phyloP scores from a whole-genome alignment of 2,888 invertebrate species.

The Ennomos quercinarius region DNA sequence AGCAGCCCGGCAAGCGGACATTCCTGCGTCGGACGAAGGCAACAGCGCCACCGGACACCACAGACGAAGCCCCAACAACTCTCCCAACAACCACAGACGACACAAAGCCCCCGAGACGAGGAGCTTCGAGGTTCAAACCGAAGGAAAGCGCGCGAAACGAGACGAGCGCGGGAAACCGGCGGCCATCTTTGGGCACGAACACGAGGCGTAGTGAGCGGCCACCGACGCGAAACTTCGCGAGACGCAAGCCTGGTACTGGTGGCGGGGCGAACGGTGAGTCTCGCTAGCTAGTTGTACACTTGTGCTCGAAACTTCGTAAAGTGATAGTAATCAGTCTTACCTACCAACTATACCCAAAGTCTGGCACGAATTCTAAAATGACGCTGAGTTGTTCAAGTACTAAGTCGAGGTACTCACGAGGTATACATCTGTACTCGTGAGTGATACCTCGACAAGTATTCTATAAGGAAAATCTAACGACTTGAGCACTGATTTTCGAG shows the following conservation, averaged over 20 bases:
- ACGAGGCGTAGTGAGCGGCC: slow-evolving; percentile 71
- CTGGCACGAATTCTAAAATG: no score
- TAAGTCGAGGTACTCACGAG: no score
- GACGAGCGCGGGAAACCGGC: slow-evolving; percentile 50
- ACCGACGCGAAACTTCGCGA: slow-evolving; percentile 67
- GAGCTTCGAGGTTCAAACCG: slow-evolving; percentile 53
- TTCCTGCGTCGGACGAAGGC: slow-evolving; percentile 78
- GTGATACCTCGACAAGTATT: no score
- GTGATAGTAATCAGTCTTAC: no score
- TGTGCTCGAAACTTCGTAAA: slow-evolving; percentile 1
- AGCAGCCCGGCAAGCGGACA: slow-evolving; percentile 65
- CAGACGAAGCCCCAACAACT: slow-evolving; percentile 54
- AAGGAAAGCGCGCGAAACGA: slow-evolving; percentile 57
- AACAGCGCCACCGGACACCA: slow-evolving; percentile 63
- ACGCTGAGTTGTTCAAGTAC: no score
- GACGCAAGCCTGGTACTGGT: slow-evolving; percentile 55
- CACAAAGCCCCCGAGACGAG: slow-evolving; percentile 46
- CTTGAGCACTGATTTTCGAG: no score
- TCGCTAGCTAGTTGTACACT: slow-evolving; percentile 39
- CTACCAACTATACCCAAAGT: no score
- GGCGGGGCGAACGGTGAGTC: slow-evolving; percentile 76
- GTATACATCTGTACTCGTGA: no score
- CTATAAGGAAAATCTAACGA: no score
- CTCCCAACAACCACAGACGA: slow-evolving; percentile 34
- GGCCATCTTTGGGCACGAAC: slow-evolving; percentile 65